These are phyloP conservation scores for Bergia puertoricense DNA, from an alignment of 92 coral and sea anemone genomes.

Conservation along the genomic window DNA sequence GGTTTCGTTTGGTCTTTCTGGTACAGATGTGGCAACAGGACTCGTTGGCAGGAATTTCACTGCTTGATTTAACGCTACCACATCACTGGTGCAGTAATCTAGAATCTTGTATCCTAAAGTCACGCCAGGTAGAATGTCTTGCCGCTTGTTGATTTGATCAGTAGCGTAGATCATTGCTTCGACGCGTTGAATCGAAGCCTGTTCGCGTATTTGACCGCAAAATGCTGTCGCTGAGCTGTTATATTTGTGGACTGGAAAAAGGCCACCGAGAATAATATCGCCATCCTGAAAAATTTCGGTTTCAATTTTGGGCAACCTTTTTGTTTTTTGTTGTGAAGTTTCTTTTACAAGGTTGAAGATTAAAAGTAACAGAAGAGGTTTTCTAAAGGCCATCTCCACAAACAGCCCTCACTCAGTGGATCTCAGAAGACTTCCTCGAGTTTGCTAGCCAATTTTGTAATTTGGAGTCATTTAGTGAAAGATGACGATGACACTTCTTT, in stretches of 20 bases:
- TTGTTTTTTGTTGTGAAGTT: neutral
- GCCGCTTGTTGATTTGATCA: constrained; percentile 46
- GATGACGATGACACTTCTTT: neutral
- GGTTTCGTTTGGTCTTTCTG: neutral
- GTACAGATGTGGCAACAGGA: constrained; percentile 1
- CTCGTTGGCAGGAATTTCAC: constrained; percentile 36
- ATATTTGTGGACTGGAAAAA: constrained; percentile 55
- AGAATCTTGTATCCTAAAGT: constrained; percentile 50
- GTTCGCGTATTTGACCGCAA: constrained; percentile 37
- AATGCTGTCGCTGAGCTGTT: constrained; percentile 46
- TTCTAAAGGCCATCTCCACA: neutral
- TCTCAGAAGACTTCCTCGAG: neutral
- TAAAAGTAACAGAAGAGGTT: neutral
- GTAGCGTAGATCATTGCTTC: constrained; percentile 55
- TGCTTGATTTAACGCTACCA: constrained; percentile 52
- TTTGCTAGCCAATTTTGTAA: neutral
- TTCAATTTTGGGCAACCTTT: constrained; percentile 19
- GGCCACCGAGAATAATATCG: constrained; percentile 58
- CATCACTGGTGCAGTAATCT: constrained; percentile 50
- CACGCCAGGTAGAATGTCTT: constrained; percentile 40
- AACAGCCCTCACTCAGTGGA: neutral
- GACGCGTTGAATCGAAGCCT: constrained; percentile 52
- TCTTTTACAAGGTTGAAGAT: neutral
- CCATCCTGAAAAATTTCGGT: constrained; percentile 46
- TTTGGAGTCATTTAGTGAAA: neutral